These are phyloP conservation scores for Ectemnius cavifrons DNA, from an alignment of 2,888 invertebrate species.

Conservation along the genomic window DNA sequence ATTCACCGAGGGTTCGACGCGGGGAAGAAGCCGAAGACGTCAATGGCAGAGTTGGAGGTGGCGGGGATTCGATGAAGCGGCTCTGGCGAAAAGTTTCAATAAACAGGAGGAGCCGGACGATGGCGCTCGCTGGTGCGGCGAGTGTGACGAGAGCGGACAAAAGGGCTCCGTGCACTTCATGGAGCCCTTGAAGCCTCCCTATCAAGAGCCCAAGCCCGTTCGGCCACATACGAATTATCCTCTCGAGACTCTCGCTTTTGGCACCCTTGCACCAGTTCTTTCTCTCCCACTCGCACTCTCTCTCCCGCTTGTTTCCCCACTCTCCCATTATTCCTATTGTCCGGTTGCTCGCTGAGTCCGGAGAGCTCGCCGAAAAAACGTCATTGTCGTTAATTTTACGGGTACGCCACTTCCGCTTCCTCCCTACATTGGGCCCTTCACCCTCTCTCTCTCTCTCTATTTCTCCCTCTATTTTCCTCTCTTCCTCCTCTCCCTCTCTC, in stretches of 20 bases:
- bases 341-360: background rate
- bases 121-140: background rate
- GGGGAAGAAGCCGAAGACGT: background rate
- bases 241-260: slow-evolving; percentile 31
- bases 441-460: slow-evolving; percentile 6
- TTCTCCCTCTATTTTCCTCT: background rate
- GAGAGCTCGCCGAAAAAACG: slow-evolving; percentile 18
- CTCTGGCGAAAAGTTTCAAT: slow-evolving; percentile 1
- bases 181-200: background rate
- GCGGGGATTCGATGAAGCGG: too few species aligned
- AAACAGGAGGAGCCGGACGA: background rate
- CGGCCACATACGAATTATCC: slow-evolving; percentile 24
- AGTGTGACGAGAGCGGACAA: background rate
- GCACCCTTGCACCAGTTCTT: slow-evolving; percentile 11
- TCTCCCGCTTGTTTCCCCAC: background rate
- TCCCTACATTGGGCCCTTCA: slow-evolving; percentile 4
- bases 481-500: background rate
- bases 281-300: too few species aligned
- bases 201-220: background rate
- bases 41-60: background rate
- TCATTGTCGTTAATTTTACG: slow-evolving; percentile 38
- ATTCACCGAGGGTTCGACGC: background rate
- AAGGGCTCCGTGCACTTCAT: slow-evolving; percentile 3
- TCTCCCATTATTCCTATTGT: background rate
- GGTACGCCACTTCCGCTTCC: slow-evolving; percentile 23